Percentiles rank a stretch among this genome's conserved stretches.
Evolutionary conservation across 2,113 vertebrate genomes (phyloP).

Genomic region (Rattus rattus): DNA sequence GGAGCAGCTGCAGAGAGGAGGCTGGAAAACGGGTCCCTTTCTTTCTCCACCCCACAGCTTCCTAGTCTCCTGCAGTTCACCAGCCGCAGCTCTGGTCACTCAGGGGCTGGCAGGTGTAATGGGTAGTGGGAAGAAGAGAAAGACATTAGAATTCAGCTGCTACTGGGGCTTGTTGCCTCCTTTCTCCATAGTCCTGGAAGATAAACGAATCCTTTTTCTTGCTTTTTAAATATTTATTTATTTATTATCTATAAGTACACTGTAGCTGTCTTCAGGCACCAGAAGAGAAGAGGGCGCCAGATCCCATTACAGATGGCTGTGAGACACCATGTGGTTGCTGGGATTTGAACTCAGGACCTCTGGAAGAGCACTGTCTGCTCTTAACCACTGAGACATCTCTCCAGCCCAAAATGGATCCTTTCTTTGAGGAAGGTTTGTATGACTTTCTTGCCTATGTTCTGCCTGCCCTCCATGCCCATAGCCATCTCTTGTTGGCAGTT

Average conservation of each 20-base stretch:
- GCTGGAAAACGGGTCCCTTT: background rate
- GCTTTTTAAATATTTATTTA: no score
- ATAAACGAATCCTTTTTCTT: no score
- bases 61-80: no score
- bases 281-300: no score
- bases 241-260: no score
- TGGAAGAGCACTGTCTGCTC: no score
- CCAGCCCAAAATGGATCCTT: background rate
- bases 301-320: no score
- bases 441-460: background rate
- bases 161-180: background rate
- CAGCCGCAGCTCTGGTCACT: background rate
- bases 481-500: background rate
- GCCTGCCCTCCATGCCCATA: accelerated
- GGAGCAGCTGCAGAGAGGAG: background rate
- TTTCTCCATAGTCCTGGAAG: background rate
- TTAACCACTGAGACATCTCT: no score
- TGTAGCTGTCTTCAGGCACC: no score
- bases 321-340: no score
- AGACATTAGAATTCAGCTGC: background rate
- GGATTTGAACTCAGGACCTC: no score
- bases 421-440: background rate
- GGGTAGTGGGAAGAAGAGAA: background rate
- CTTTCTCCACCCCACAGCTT: background rate
- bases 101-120: background rate